phyloP scores from a whole-genome alignment of 2,113 vertebrate species.

The Crocuta crocuta region DNA sequence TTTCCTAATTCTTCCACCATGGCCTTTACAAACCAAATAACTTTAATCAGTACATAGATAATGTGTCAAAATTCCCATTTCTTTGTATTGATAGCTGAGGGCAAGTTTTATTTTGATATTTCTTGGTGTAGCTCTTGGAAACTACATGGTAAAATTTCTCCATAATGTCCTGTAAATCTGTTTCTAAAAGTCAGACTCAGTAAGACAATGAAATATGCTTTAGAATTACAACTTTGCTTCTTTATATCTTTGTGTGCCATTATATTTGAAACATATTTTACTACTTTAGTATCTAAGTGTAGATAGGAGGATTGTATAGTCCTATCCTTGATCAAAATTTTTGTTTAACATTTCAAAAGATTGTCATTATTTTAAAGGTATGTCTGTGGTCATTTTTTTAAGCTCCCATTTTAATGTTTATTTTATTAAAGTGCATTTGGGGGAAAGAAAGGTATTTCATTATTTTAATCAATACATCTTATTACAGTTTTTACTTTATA shows the following conservation, averaged over 20 bases:
- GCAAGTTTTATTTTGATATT: slow-evolving; percentile 13
- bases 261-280: slow-evolving; percentile 41
- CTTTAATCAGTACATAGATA: not conserved
- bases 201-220: not conserved
- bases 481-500: slow-evolving; percentile 17
- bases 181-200: not conserved
- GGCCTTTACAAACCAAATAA: slow-evolving; percentile 34
- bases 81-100: slow-evolving; percentile 8
- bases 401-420: not conserved
- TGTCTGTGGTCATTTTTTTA: not conserved
- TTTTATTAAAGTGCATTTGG: slow-evolving; percentile 8
- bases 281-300: not conserved
- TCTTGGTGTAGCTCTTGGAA: not conserved
- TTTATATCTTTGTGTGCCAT: not conserved
- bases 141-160: not conserved
- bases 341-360: slow-evolving; percentile 46
- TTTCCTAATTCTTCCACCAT: not conserved
- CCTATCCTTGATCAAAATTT: slow-evolving; percentile 44
- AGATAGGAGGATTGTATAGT: not conserved
- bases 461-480: not conserved
- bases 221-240: slow-evolving; percentile 11
- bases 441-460: not conserved
- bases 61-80: not conserved
- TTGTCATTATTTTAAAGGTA: not conserved
- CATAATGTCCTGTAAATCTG: not conserved